phyloP scores from a whole-genome alignment of 2,888 invertebrate genomes.

The Invenusta paracnida region DNA sequence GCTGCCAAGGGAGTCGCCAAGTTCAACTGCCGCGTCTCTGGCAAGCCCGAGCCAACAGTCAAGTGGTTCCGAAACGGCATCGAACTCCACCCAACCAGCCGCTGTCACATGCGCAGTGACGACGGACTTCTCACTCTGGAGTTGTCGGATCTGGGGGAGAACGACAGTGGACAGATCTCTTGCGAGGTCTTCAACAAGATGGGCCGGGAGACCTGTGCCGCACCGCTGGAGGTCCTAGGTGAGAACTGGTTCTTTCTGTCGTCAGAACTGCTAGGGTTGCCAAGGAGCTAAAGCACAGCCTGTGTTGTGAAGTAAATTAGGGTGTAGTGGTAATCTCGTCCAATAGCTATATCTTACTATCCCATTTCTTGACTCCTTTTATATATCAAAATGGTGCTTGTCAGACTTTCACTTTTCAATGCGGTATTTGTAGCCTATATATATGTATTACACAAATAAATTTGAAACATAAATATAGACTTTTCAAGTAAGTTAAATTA shows the following conservation, averaged over 20 bases:
- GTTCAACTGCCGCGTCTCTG: slow-evolving; percentile 52
- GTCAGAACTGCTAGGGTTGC: too few species aligned
- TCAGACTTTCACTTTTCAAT: too few species aligned
- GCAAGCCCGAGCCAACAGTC: slow-evolving; percentile 52
- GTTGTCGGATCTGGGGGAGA: slow-evolving; percentile 78
- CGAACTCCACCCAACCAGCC: slow-evolving; percentile 62
- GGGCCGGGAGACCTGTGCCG: slow-evolving; percentile 81
- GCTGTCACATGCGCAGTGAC: slow-evolving; percentile 67
- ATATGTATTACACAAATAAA: too few species aligned
- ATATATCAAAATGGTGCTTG: too few species aligned
- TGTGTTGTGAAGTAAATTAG: not conserved
- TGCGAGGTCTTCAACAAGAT: slow-evolving; percentile 89
- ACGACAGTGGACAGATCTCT: slow-evolving; percentile 90
- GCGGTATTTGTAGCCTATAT: too few species aligned
- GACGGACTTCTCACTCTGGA: slow-evolving; percentile 75
- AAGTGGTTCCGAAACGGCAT: slow-evolving; percentile 58
- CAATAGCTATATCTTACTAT: not conserved
- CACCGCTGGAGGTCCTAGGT: slow-evolving; percentile 83
- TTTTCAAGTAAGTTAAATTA: too few species aligned
- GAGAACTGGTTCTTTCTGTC: too few species aligned
- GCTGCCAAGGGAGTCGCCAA: slow-evolving; percentile 55
- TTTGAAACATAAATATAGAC: too few species aligned
- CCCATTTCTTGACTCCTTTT: too few species aligned
- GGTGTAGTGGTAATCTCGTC: not conserved
- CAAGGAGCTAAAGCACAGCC: not conserved